Base-by-base conservation (phyloP, 2,113 vertebrate species). In the Bos javanicus region DNA sequence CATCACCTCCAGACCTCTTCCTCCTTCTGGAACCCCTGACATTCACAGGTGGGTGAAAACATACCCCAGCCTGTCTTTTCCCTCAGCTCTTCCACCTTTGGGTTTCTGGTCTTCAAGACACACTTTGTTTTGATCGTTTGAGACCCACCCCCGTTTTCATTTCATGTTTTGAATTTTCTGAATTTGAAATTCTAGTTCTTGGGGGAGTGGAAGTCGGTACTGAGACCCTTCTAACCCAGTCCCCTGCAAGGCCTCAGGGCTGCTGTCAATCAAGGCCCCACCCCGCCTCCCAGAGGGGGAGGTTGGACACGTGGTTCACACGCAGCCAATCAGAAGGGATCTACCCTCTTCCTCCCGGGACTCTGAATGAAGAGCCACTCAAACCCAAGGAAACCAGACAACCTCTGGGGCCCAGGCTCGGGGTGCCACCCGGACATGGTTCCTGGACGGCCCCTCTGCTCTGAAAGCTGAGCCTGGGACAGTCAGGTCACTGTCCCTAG, bases 161-260 rank as follows among this genome's bases (percentile, higher is more conserved):
- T 54, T 54, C 39, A 57, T 15, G 33, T 36, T 67, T 87, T 64
- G 4, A 62, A 28, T 52, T n/a, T 90, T 82, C 43, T 39, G 7
- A 64, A 57, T 52, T 74, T 56, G 48, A 87, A 87, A 74, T 25
- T 76, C 50, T 64, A 19, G 11, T 80, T 84, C 52, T 15, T 57
- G 50, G 9, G 50, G 46, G 21, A 43, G 5, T 19, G 6, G 2
- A 2, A 17, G 7, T 6, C 28, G 13, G 30, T 26, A 3, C 19
- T 17, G 16, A 0, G 21, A 60, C 57, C 46, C n/a, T 6, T 25
- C 52, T 3, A 8, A 13, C 1, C 6, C 28, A 0, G 4, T 6
- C 26, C 43, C 26, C 50, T 4, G 19, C 10, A 54, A 50, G 30
- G 26, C 26, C 4, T 2, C 30, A 0, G 19, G 28, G 23, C 15